A percentile compares a stretch with the other conserved stretches of the same genome.
Conservation (phyloP, 2,888 invertebrate genomes). For the Subacronicta megacephala region DNA sequence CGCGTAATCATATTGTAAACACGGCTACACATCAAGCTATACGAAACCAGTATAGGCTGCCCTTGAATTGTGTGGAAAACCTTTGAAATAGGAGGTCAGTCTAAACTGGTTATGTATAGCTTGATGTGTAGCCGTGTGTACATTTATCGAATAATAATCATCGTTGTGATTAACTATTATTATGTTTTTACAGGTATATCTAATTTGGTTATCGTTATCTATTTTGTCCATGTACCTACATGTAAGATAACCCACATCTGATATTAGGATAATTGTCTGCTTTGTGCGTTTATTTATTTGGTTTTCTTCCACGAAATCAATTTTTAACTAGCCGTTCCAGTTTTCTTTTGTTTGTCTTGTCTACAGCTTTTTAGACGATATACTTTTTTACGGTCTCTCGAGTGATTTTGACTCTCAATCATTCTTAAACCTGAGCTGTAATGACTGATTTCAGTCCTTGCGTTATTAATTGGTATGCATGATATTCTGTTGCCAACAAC, state of each 20-base stretch:
- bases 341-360: too few species aligned
- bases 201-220: slow-evolving; percentile 31
- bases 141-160: slow-evolving; percentile 11
- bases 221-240: slow-evolving; percentile 14
- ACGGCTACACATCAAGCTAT: too few species aligned
- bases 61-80: too few species aligned
- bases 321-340: too few species aligned
- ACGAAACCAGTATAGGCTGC: too few species aligned
- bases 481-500: slow-evolving; percentile 16
- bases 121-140: too few species aligned
- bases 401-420: slow-evolving; percentile 26
- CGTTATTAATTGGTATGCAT: slow-evolving; percentile 25
- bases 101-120: too few species aligned
- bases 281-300: slow-evolving; percentile 1
- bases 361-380: background rate
- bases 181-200: slow-evolving; percentile 13
- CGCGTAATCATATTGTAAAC: too few species aligned
- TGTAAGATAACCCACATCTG: slow-evolving; percentile 31
- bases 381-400: slow-evolving; percentile 6
- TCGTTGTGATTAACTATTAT: slow-evolving; percentile 1
- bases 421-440: slow-evolving; percentile 14
- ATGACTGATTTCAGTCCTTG: slow-evolving; percentile 1
- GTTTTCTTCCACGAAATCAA: background rate
- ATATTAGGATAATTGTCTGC: slow-evolving; percentile 6
- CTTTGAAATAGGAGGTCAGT: too few species aligned